phyloP scores from a whole-genome alignment of 2,888 invertebrate species.

The Tanytarsus gracilentus region DNA sequence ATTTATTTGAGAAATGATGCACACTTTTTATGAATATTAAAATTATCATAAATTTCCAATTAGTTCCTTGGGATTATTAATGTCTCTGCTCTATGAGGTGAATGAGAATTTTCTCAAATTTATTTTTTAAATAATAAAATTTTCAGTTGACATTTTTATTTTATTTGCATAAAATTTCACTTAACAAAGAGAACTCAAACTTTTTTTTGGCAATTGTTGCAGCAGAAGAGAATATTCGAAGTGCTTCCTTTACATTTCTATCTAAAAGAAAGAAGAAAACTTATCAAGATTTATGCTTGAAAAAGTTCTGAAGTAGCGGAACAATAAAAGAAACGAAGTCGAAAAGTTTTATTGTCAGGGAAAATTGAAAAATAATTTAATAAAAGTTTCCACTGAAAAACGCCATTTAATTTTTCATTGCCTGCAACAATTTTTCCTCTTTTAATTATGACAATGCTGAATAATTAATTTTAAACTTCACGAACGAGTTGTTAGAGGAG shows the following conservation, averaged over 20 bases:
- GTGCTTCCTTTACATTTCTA: not conserved
- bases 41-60: no score
- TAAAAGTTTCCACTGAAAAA: not conserved
- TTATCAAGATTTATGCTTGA: constrained; percentile 17
- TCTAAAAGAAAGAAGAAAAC: not conserved
- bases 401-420: constrained; percentile 1
- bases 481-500: not conserved
- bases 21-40: no score
- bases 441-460: constrained; percentile 24
- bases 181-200: not conserved
- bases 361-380: constrained; percentile 16
- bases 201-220: not conserved
- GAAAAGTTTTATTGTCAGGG: constrained; percentile 26
- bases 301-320: not conserved
- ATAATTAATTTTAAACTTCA: constrained; percentile 22
- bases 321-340: constrained; percentile 7
- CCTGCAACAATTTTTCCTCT: not conserved
- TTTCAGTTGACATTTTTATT: no score
- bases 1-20: no score
- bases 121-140: no score
- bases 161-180: not conserved
- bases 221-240: not conserved
- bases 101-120: no score
- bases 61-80: no score
- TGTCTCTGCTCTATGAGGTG: no score